Evolutionary conservation across 2,113 vertebrate species (phyloP).

Genomic region (Tylochromis polylepis): DNA sequence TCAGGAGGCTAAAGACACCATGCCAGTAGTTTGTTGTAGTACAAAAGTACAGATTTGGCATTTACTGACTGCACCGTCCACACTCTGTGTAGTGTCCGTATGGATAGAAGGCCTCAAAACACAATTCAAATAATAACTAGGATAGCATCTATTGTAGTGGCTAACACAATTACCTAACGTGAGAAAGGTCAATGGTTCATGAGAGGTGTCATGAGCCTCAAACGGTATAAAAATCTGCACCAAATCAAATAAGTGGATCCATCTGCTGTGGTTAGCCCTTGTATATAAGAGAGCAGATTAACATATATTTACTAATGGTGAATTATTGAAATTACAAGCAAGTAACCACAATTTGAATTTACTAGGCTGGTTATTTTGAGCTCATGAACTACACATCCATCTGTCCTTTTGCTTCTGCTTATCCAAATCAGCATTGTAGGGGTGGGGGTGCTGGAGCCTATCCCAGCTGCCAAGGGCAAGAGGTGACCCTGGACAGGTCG

Average conservation of each 20-base stretch:
- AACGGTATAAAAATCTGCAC: neutral
- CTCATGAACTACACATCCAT: neutral
- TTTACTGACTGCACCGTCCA: neutral
- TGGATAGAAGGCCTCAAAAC: neutral
- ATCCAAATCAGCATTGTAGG: neutral
- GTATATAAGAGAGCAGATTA: neutral
- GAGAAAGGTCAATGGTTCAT: neutral
- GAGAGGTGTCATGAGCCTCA: neutral
- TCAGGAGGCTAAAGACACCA: neutral
- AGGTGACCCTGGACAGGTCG: neutral
- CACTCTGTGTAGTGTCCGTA: neutral
- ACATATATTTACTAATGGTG: neutral
- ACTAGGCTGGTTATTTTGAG: neutral
- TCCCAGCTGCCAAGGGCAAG: neutral
- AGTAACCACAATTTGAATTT: neutral
- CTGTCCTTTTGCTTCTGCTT: neutral
- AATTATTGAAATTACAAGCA: neutral
- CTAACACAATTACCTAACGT: neutral
- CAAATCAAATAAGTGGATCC: neutral
- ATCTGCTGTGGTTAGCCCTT: neutral
- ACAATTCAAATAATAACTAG: neutral
- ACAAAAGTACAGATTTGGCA: neutral
- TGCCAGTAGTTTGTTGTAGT: too few species aligned
- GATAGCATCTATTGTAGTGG: neutral
- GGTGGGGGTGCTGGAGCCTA: neutral